A percentile compares a stretch with the other conserved stretches of the same genome.
Evolutionary conservation across 2,888 invertebrate genomes (phyloP).

Genomic region (Tipula confusa): DNA sequence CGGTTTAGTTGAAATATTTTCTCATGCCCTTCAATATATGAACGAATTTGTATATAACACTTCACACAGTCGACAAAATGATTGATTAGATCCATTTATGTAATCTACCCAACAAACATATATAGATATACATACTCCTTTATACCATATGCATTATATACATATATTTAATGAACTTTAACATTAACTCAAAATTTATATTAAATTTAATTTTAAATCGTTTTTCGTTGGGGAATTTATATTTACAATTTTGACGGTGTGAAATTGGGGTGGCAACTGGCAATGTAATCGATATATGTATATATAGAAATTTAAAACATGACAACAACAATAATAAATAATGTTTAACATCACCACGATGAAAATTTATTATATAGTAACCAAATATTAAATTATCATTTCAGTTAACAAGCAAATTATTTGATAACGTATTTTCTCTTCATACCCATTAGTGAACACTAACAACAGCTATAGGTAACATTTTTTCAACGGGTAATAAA

Average conservation of each 20-base stretch:
- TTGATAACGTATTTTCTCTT: not conserved
- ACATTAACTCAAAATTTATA: not conserved
- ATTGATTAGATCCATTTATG: not conserved
- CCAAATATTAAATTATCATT: not conserved
- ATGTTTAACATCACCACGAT: not conserved
- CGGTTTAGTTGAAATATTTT: not conserved
- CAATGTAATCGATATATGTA: not conserved
- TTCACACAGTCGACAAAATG: not conserved
- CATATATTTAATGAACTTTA: not conserved
- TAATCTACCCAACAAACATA: not conserved
- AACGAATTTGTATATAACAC: not conserved
- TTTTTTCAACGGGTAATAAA: constrained; percentile 7
- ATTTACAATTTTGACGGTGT: not conserved
- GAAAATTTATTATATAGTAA: not conserved
- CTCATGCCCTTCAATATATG: not conserved
- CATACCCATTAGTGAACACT: not conserved
- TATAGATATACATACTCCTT: not conserved
- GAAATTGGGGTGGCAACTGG: too few relatives aligned
- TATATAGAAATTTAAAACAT: not conserved
- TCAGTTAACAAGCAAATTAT: not conserved
- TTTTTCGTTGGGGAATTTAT: not conserved
- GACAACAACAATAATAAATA: not conserved
- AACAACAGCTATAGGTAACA: not conserved
- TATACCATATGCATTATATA: too few relatives aligned
- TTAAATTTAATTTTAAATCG: constrained; percentile 14